Base-by-base conservation (phyloP, 2,888 invertebrate genomes). In the Euzophera pinguis region DNA sequence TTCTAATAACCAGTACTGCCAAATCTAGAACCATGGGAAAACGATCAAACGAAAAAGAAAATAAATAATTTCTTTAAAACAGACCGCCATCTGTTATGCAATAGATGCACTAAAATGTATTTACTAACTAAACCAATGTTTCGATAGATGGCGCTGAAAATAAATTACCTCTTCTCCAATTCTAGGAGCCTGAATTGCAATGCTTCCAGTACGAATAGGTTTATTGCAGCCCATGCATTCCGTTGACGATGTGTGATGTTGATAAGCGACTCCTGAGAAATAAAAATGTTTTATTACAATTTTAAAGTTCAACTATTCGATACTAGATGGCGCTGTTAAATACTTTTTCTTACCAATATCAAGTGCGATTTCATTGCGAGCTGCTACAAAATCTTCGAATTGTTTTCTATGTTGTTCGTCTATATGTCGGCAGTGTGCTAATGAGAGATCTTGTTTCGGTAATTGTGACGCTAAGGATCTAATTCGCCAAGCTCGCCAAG, bases 301-400 rank as follows among this genome's bases (percentile, higher is more conserved):
- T 17, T 10, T 29, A 52, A 55, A 49, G 39, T 68, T 65, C 13
- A 8, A 10, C 71, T 71, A 71, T 53, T 69, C 17, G 45, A 41
- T 63, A 61, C 58, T 50, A 81, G 81, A 72, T 78, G 77, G 70
- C 77, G 63, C 47, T 61, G 29, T 16, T 8, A 43, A 3, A 41
- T 16, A 1, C 2, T 22, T 39, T 39, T 39, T 6, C 75, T 72
- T 78, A 84, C 97, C 99, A 74, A 99, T 97, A 82, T 99, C 99
- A 74, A 99, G 92, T 38, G 98, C 98, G 68, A 98, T 95, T 90
- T 98, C 98, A 84, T 99, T 99, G 50, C 99, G 92, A 52, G 96
- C 96, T 49, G 97, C 94, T 65, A 98, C 95, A 83, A 99, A 99
- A 83, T 98, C 98, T 85, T 98, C 96, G 80, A 96, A 99, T 69